These are phyloP conservation scores for Ctena decussata DNA, from an alignment of 2,888 invertebrate species.

Conservation along the genomic window DNA sequence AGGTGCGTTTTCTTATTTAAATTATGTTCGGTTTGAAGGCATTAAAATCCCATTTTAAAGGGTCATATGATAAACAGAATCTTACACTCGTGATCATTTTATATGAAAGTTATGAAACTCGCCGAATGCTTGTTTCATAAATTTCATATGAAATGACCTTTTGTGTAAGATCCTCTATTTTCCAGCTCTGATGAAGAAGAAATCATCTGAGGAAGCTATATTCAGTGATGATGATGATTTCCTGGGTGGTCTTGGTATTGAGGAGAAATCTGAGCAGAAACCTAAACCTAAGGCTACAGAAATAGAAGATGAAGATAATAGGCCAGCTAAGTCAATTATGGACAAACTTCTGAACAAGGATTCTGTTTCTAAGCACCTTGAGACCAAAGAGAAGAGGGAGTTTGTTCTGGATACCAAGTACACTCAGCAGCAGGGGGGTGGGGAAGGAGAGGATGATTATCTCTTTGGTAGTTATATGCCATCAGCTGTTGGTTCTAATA, in stretches of 20 bases:
- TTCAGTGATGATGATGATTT: slow-evolving; percentile 83
- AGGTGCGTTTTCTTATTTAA: too few species aligned
- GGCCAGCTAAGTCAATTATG: slow-evolving; percentile 79
- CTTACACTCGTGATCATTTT: too few species aligned
- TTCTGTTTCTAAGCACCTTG: slow-evolving; percentile 73
- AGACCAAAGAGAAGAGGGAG: slow-evolving; percentile 77
- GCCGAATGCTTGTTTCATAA: too few species aligned
- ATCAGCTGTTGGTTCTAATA: slow-evolving; percentile 92
- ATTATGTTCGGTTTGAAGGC: too few species aligned
- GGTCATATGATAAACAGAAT: too few species aligned
- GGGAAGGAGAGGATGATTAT: slow-evolving; percentile 83
- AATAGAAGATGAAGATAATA: slow-evolving; percentile 66
- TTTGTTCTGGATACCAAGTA: slow-evolving; percentile 84
- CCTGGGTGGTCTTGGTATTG: slow-evolving; percentile 78
- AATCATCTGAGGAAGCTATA: slow-evolving; percentile 72
- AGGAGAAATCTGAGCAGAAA: slow-evolving; percentile 60
- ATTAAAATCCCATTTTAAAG: too few species aligned
- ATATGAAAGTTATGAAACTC: too few species aligned
- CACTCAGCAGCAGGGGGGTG: slow-evolving; percentile 56
- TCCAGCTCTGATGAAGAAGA: slow-evolving; percentile 66
- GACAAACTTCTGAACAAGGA: slow-evolving; percentile 81
- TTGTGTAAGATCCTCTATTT: too few species aligned
- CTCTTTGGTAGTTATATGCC: slow-evolving; percentile 86
- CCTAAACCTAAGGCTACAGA: slow-evolving; percentile 47
- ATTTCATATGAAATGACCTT: too few species aligned